Conservation (phyloP, 2,113 vertebrate genomes). For the Xerus inauris region DNA sequence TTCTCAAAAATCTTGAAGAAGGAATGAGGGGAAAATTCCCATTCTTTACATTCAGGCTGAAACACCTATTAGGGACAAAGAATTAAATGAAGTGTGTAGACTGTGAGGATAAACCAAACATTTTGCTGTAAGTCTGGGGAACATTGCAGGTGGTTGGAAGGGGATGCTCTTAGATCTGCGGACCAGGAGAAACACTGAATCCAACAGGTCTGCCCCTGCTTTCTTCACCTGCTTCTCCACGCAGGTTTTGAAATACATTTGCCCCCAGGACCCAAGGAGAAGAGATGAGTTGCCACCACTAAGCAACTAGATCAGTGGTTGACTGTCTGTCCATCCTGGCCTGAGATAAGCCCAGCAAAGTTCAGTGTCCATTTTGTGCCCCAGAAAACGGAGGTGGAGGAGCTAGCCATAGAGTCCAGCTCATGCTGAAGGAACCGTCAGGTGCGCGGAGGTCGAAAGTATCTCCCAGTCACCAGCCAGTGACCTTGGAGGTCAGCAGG, state of each 20-base stretch:
- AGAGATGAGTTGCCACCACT: not conserved
- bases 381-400: not conserved
- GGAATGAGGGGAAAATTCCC: not conserved
- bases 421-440: not conserved
- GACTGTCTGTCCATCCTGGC: accelerated
- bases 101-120: not conserved
- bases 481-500: too few species aligned
- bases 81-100: not conserved
- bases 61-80: not conserved
- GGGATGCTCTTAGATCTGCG: not conserved
- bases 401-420: not conserved
- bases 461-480: not conserved
- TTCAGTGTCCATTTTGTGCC: not conserved
- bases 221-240: not conserved
- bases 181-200: accelerated
- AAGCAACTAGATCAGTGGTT: not conserved
- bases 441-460: too few species aligned
- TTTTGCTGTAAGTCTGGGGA: not conserved
- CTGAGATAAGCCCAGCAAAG: accelerated
- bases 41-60: not conserved
- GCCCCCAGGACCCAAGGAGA: not conserved
- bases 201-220: not conserved
- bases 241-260: not conserved
- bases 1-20: not conserved
- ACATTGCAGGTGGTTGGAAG: not conserved